A percentile compares a stretch with the other conserved stretches of the same genome.
Evolutionary conservation across 2,888 invertebrate species (phyloP).

Genomic region (Catocala sponsa): DNA sequence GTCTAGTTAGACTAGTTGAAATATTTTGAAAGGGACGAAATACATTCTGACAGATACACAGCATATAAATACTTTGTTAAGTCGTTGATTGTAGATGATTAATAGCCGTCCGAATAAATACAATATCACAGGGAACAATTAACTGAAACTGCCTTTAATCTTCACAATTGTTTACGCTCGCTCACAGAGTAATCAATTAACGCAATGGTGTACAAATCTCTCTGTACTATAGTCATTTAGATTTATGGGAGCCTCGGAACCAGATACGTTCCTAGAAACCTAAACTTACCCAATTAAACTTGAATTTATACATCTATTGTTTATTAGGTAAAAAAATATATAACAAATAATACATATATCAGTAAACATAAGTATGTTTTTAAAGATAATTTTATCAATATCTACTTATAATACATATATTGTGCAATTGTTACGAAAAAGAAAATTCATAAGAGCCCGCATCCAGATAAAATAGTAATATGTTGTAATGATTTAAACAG

Average conservation of each 20-base stretch:
- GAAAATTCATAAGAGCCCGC: too few relatives aligned
- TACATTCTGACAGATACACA: neutral
- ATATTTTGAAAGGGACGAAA: neutral
- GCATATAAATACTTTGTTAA: conserved; percentile 10
- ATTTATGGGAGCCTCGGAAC: conserved; percentile 10
- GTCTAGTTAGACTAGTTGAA: too few relatives aligned
- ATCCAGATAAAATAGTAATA: too few relatives aligned
- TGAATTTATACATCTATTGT: too few relatives aligned
- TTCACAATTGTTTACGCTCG: conserved; percentile 16
- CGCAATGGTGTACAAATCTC: conserved; percentile 12
- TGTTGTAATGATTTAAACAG: too few relatives aligned
- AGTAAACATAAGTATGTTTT: too few relatives aligned
- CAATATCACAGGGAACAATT: conserved; percentile 17
- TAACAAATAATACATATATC: too few relatives aligned
- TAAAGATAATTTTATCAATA: too few relatives aligned
- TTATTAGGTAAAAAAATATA: too few relatives aligned
- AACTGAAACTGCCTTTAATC: conserved; percentile 20
- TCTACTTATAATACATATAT: too few relatives aligned
- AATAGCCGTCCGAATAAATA: conserved; percentile 16
- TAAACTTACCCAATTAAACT: too few relatives aligned
- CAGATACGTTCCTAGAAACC: neutral
- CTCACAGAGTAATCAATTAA: conserved; percentile 18
- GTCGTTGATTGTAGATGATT: conserved; percentile 14
- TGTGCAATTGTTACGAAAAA: too few relatives aligned
- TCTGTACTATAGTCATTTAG: conserved; percentile 8